phyloP scores from a whole-genome alignment of 2,113 vertebrate species.

The Nipponia nippon region DNA sequence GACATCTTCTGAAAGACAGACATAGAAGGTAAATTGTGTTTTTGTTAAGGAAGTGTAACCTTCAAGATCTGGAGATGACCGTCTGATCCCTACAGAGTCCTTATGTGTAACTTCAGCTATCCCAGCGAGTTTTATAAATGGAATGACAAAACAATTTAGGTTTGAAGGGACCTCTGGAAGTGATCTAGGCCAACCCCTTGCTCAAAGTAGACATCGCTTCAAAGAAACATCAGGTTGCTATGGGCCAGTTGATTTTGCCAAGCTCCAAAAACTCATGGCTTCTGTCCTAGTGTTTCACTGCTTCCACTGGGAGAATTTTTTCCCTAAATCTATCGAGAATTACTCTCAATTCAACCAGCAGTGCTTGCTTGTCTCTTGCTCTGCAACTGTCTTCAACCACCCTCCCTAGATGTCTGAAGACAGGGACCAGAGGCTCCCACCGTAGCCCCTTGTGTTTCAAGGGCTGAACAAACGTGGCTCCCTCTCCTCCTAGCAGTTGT shows the following conservation, averaged over 20 bases:
- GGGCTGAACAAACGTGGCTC: neutral
- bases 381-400: neutral
- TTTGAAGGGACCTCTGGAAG: neutral
- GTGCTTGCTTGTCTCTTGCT: neutral
- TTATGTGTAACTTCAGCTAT: neutral
- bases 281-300: neutral
- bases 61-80: neutral
- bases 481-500: neutral
- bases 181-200: neutral
- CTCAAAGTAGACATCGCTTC: neutral
- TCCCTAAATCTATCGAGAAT: neutral
- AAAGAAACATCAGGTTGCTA: neutral
- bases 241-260: neutral
- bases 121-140: neutral
- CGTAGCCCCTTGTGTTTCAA: neutral
- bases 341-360: neutral
- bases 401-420: neutral
- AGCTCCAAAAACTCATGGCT: fast-evolving
- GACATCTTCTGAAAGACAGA: neutral
- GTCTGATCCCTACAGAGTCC: neutral
- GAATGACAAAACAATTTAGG: neutral
- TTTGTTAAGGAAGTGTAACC: neutral
- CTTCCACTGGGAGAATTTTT: neutral
- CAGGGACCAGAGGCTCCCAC: neutral
- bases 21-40: neutral